Percentiles rank a stretch among this genome's conserved stretches.
phyloP scores from a whole-genome alignment of 2,888 invertebrate species.

The Platyscelio sp. region DNA sequence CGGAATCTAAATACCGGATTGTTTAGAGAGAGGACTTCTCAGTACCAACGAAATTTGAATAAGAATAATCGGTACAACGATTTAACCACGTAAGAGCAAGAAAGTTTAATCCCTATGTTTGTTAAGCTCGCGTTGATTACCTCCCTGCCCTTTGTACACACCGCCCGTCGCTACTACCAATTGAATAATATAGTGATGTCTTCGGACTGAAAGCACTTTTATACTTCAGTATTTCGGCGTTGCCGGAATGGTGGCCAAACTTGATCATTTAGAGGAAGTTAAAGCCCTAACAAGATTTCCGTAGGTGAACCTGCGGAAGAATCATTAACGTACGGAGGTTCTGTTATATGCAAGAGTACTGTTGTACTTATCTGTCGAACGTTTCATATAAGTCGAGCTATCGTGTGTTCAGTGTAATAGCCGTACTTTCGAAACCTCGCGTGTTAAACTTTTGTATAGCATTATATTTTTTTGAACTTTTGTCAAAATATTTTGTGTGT shows the following conservation, averaged over 20 bases:
- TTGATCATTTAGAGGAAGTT: slow-evolving; percentile 86
- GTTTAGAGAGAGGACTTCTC: slow-evolving; percentile 86
- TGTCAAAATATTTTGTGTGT: too few species aligned
- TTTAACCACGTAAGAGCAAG: slow-evolving; percentile 87
- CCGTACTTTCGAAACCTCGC: too few species aligned
- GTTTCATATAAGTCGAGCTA: too few species aligned
- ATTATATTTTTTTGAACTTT: too few species aligned
- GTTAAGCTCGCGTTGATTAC: slow-evolving; percentile 90
- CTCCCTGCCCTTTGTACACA: slow-evolving; percentile 91
- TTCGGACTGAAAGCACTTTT: slow-evolving; percentile 85
- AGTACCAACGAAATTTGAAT: slow-evolving; percentile 85
- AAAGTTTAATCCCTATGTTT: too few species aligned
- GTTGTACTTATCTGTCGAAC: too few species aligned
- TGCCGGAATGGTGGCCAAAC: slow-evolving; percentile 88
- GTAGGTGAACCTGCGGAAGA: slow-evolving; percentile 78
- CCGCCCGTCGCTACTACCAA: slow-evolving; percentile 91
- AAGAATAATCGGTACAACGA: slow-evolving; percentile 83
- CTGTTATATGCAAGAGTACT: too few species aligned
- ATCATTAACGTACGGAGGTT: slow-evolving; percentile 81
- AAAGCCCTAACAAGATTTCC: slow-evolving; percentile 88
- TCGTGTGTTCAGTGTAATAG: too few species aligned
- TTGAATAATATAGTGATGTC: slow-evolving; percentile 89
- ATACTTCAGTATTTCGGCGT: slow-evolving; percentile 83
- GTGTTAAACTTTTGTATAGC: too few species aligned
- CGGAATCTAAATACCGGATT: slow-evolving; percentile 84